Percentiles rank a stretch among this genome's conserved stretches.
These are phyloP conservation scores for Hipposideros armiger DNA, from an alignment of 2,113 vertebrate species.

Conservation along the genomic window DNA sequence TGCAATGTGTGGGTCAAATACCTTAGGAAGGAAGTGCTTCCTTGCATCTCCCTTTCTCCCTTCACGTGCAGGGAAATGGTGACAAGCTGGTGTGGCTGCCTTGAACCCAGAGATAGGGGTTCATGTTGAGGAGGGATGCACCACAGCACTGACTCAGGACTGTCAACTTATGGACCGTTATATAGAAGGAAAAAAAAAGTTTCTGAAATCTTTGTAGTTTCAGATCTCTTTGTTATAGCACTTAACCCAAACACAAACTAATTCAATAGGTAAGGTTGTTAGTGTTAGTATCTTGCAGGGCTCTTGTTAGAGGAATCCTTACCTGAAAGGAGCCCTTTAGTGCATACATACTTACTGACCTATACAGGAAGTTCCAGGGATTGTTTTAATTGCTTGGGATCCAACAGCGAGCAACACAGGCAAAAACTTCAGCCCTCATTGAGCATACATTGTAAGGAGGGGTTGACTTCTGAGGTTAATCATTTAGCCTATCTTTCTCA, in stretches of 20 bases:
- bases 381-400: neutral
- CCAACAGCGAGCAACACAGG: neutral
- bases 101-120: neutral
- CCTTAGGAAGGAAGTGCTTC: neutral
- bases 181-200: neutral
- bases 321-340: neutral
- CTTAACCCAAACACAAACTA: neutral
- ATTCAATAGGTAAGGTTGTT: neutral
- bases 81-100: no score
- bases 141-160: no score
- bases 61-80: neutral
- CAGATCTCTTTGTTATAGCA: neutral
- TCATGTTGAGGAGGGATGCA: neutral
- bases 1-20: no score
- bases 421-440: neutral
- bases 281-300: neutral
- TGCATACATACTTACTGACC: neutral
- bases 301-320: neutral
- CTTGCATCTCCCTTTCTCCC: neutral
- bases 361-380: neutral
- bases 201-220: neutral
- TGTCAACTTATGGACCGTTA: neutral
- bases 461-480: conserved; percentile 15
- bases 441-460: neutral
- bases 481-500: neutral